phyloP scores from a whole-genome alignment of 2,797 vertebrate genomes.

The Heterohyrax brucei region DNA sequence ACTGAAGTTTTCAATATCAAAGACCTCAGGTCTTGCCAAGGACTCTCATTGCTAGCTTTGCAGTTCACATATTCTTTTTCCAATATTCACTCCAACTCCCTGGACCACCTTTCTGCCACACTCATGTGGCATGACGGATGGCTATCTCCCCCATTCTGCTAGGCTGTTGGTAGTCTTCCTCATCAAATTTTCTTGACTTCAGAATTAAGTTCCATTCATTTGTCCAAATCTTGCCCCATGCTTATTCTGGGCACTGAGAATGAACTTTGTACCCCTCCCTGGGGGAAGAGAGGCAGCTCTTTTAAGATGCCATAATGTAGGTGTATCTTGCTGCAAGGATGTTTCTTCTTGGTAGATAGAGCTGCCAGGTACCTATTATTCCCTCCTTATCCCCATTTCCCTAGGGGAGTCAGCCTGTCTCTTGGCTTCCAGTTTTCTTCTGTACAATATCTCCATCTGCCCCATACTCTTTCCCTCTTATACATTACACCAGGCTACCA shows the following conservation, averaged over 20 bases:
- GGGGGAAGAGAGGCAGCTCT: not conserved
- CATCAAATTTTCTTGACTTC: not conserved
- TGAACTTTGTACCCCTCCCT: not conserved
- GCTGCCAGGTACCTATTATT: not conserved
- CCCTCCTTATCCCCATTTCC: not conserved
- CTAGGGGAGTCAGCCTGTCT: conserved; percentile 36
- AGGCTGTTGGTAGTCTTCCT: not conserved
- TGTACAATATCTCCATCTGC: conserved; percentile 6
- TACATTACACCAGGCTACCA: not conserved
- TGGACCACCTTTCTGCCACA: not conserved
- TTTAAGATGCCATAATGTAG: not conserved
- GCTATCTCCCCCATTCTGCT: not conserved
- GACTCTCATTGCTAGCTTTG: not conserved
- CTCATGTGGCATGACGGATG: not conserved
- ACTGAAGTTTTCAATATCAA: not conserved
- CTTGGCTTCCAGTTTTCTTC: conserved; percentile 48
- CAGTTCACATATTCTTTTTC: not conserved
- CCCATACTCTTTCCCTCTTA: not conserved
- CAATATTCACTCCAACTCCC: not conserved
- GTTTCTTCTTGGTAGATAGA: conserved; percentile 23
- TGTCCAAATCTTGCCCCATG: not conserved
- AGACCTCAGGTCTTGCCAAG: conserved; percentile 19
- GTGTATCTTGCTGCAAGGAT: not conserved
- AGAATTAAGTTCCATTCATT: not conserved
- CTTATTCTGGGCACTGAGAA: not conserved